phyloP scores from a whole-genome alignment of 1,140 invertebrate genomes.

The Drosophila tristis region DNA sequence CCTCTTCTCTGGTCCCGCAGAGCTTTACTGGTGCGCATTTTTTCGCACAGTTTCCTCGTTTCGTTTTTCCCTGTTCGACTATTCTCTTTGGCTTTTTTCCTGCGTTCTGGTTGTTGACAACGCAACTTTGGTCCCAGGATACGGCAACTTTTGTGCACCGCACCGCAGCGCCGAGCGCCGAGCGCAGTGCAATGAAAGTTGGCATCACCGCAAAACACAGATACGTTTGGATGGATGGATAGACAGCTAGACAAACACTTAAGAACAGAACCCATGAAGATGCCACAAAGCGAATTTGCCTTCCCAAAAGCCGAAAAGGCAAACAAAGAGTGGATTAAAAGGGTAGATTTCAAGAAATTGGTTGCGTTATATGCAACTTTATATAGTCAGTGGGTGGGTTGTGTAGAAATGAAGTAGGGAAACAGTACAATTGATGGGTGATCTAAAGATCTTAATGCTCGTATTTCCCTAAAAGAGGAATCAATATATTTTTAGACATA shows the following conservation, averaged over 20 bases:
- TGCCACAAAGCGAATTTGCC: slow-evolving; percentile 28
- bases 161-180: slow-evolving; percentile 4
- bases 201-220: slow-evolving; percentile 63
- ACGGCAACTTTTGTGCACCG: slow-evolving; percentile 74
- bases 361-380: neutral
- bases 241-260: slow-evolving; percentile 63
- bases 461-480: too few species aligned
- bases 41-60: slow-evolving; percentile 54
- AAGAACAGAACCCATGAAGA: slow-evolving; percentile 39
- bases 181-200: slow-evolving; percentile 69
- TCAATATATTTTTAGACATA: too few species aligned
- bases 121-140: slow-evolving; percentile 75
- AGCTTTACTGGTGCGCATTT: slow-evolving; percentile 36
- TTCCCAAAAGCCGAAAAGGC: slow-evolving; percentile 11
- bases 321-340: slow-evolving; percentile 32
- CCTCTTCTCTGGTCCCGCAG: slow-evolving; percentile 13
- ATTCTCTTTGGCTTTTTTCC: slow-evolving; percentile 26
- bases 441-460: too few species aligned
- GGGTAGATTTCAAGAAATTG: slow-evolving; percentile 4
- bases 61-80: slow-evolving; percentile 11
- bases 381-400: too few species aligned
- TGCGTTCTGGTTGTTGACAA: slow-evolving; percentile 73
- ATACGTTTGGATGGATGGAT: slow-evolving; percentile 51
- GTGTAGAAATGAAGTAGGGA: too few species aligned
- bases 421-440: too few species aligned